These are phyloP conservation scores for Hirundo rustica DNA, from an alignment of 2,797 vertebrate species.

Conservation along the genomic window DNA sequence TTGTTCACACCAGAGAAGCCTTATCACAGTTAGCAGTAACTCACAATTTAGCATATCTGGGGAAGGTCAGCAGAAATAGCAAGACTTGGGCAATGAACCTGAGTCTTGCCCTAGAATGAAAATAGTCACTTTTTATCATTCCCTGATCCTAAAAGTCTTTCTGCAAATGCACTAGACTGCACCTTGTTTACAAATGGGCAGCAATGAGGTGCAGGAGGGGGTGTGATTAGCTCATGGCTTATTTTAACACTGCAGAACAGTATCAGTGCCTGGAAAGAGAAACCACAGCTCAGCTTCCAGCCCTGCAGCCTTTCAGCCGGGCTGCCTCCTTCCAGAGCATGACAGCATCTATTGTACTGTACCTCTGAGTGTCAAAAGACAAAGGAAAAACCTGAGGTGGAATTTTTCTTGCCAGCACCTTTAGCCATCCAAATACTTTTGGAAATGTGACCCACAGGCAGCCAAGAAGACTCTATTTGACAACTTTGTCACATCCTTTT, in stretches of 20 bases:
- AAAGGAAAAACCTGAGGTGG: background rate
- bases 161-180: background rate
- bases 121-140: background rate
- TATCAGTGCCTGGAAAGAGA: background rate
- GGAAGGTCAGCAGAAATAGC: conserved; percentile 7
- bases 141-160: background rate
- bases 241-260: background rate
- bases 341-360: background rate
- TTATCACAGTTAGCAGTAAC: background rate
- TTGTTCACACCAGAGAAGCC: conserved; percentile 9
- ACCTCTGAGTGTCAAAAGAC: background rate
- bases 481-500: background rate
- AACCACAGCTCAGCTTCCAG: background rate
- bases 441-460: background rate
- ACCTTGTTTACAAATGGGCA: background rate
- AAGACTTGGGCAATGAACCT: background rate
- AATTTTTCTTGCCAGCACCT: background rate
- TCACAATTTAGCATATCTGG: background rate
- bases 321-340: background rate
- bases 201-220: background rate
- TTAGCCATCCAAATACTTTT: background rate
- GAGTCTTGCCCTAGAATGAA: background rate
- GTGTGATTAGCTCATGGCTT: background rate
- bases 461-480: background rate
- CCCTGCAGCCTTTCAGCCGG: background rate